These are phyloP conservation scores for Syritta pipiens DNA, from an alignment of 2,888 invertebrate species.

Conservation along the genomic window DNA sequence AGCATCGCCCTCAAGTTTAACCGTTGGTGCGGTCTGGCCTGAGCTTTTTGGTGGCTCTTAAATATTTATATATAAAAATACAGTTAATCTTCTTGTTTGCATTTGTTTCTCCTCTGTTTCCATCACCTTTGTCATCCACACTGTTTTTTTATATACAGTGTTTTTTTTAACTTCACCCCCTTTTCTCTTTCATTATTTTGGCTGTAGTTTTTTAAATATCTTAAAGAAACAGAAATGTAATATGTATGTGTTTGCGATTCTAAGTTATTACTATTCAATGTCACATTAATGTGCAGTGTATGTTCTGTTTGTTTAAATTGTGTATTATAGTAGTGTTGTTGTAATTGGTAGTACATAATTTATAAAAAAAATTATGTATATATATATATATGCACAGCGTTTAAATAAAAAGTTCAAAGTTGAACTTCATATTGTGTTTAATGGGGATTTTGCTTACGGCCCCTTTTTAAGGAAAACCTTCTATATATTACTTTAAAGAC, in stretches of 20 bases:
- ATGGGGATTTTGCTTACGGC: conserved; percentile 19
- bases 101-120: conserved; percentile 1
- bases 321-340: conserved; percentile 3
- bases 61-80: conserved; percentile 62
- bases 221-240: conserved; percentile 21
- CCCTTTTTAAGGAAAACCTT: conserved; percentile 53
- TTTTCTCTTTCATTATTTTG: conserved; percentile 17
- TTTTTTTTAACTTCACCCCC: neutral
- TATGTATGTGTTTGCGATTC: conserved; percentile 39
- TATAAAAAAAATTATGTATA: neutral
- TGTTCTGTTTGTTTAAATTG: neutral
- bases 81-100: conserved; percentile 52
- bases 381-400: conserved; percentile 55
- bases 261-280: conserved; percentile 55
- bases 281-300: conserved; percentile 23
- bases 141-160: conserved; percentile 22
- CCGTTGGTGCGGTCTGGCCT: conserved; percentile 61
- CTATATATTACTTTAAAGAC: conserved; percentile 56
- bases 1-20: conserved; percentile 64
- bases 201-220: conserved; percentile 33
- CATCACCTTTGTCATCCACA: conserved; percentile 29
- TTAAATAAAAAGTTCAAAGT: conserved; percentile 52
- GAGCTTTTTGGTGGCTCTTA: conserved; percentile 69
- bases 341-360: conserved; percentile 2
- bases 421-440: conserved; percentile 22